Conservation (phyloP, 2,797 vertebrate species). For the Myotis pilosus region DNA sequence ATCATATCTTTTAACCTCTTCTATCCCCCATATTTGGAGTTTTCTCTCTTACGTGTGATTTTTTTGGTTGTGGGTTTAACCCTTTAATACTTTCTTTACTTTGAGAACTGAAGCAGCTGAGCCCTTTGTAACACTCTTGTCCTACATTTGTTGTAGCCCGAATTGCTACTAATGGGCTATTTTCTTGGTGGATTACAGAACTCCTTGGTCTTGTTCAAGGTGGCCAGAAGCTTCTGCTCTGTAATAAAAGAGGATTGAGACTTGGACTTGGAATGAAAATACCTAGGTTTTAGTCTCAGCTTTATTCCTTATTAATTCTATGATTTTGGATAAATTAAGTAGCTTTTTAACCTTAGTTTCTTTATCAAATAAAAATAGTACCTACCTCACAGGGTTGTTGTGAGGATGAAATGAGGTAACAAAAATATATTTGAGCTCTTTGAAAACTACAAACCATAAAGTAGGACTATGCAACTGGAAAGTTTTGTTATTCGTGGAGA, state of each 20-base stretch:
- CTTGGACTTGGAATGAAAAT: conserved; percentile 7
- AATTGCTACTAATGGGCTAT: conserved; percentile 29
- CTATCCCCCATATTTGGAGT: background rate
- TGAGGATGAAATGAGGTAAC: conserved; percentile 52
- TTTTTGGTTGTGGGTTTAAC: conserved; percentile 52
- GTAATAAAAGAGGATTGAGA: conserved; percentile 4
- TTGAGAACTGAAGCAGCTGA: conserved; percentile 9
- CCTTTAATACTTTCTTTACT: conserved; percentile 24
- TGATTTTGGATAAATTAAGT: conserved; percentile 27
- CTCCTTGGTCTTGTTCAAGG: conserved; percentile 31
- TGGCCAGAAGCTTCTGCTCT: background rate
- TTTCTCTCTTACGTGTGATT: conserved; percentile 20
- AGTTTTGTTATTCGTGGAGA: conserved; percentile 8
- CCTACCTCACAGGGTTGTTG: conserved; percentile 74
- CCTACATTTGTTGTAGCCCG: conserved; percentile 53
- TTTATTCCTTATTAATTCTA: conserved; percentile 35
- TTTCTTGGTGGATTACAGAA: conserved; percentile 47
- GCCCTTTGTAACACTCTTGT: conserved; percentile 12
- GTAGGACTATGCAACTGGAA: background rate
- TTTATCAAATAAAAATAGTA: conserved; percentile 32
- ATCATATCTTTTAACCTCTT: background rate
- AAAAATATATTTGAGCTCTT: conserved; percentile 10
- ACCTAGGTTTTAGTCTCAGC: conserved; percentile 7
- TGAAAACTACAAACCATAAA: conserved; percentile 13
- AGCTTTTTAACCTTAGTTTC: conserved; percentile 16